Conservation (phyloP, 2,797 vertebrate genomes). For the Ctenochaetus hawaiiensis region DNA sequence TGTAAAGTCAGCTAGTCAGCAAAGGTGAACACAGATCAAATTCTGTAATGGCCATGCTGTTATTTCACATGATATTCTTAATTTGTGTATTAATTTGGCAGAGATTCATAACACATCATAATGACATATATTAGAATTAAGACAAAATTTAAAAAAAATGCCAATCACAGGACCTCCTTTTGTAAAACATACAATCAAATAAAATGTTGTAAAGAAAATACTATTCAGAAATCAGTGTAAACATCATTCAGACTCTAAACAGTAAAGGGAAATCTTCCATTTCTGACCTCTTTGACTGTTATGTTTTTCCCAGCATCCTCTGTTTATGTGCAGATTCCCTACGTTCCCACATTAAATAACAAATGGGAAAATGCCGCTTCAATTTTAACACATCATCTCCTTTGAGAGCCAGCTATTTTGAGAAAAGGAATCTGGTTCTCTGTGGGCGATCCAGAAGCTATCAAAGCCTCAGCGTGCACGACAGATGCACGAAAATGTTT, state of each 20-base stretch:
- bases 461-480: conserved; percentile 66
- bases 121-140: neutral
- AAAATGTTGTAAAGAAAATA: neutral
- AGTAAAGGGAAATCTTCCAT: neutral
- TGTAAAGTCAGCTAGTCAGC: no score
- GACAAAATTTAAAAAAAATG: neutral
- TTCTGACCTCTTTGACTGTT: neutral
- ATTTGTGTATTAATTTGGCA: neutral
- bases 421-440: conserved; percentile 61
- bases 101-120: conserved; percentile 5
- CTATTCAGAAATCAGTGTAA: neutral
- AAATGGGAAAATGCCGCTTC: conserved; percentile 50
- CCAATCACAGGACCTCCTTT: neutral
- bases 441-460: conserved; percentile 58
- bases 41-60: conserved; percentile 5
- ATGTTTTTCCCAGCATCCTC: conserved; percentile 17
- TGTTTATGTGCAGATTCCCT: conserved; percentile 40
- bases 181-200: neutral
- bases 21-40: no score
- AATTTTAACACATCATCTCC: conserved; percentile 66
- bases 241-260: neutral
- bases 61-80: neutral
- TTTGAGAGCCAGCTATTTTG: conserved; percentile 71
- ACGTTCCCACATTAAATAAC: conserved; percentile 42
- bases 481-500: conserved; percentile 65